phyloP scores from a whole-genome alignment of 2,888 invertebrate species.

The Drosophila villosipedis region DNA sequence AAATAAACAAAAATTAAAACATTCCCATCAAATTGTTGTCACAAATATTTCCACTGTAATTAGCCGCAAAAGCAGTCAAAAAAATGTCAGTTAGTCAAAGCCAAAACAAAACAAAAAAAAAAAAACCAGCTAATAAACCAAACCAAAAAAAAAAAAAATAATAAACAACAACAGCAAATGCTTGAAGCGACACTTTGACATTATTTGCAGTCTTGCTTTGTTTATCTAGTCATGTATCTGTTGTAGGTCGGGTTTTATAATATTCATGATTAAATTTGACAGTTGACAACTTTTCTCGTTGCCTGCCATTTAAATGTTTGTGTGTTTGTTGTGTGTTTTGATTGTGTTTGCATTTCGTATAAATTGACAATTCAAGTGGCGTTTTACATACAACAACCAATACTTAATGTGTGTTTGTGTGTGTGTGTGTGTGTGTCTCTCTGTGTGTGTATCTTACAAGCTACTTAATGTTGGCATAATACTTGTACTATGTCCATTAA shows the following conservation, averaged over 20 bases:
- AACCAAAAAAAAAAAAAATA: not conserved
- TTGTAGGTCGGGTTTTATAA: slow-evolving; percentile 54
- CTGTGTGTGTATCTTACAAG: slow-evolving; percentile 34
- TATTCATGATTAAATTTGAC: slow-evolving; percentile 76
- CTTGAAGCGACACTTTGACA: slow-evolving; percentile 45
- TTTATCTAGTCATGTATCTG: slow-evolving; percentile 42
- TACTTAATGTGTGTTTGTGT: slow-evolving; percentile 9
- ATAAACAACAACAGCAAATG: slow-evolving; percentile 14
- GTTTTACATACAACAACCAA: slow-evolving; percentile 54
- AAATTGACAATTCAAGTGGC: slow-evolving; percentile 77
- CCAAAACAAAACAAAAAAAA: not conserved
- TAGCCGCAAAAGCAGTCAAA: slow-evolving; percentile 46
- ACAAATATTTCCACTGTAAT: slow-evolving; percentile 26
- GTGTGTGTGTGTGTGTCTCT: slow-evolving; percentile 13
- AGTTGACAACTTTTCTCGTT: slow-evolving; percentile 74
- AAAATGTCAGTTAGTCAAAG: slow-evolving; percentile 51
- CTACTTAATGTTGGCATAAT: slow-evolving; percentile 55
- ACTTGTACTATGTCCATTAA: slow-evolving; percentile 54
- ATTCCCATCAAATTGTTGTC: not conserved
- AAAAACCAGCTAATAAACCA: not conserved
- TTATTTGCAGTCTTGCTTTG: slow-evolving; percentile 31
- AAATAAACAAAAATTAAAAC: not conserved
- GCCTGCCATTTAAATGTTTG: slow-evolving; percentile 51
- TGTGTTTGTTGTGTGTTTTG: slow-evolving; percentile 37
- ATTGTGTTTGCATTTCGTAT: slow-evolving; percentile 46